Percentiles rank a stretch among this genome's conserved stretches.
These are phyloP conservation scores for Chorisops tibialis DNA, from an alignment of 2,888 invertebrate genomes.

Conservation along the genomic window DNA sequence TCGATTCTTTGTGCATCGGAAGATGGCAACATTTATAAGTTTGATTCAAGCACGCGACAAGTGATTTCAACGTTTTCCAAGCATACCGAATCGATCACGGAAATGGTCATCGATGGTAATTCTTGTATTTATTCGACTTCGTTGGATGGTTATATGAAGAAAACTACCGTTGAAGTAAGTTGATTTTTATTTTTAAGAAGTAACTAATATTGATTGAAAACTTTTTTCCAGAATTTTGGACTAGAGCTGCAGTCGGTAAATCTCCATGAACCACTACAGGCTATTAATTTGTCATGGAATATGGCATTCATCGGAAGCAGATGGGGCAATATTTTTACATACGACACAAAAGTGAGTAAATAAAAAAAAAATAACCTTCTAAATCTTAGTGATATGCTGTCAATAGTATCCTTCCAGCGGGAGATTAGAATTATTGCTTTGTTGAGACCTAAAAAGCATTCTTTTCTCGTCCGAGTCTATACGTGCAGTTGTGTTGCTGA, in stretches of 20 bases:
- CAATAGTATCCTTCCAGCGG: too few relatives aligned
- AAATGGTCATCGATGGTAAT: conserved; percentile 43
- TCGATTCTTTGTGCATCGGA: conserved; percentile 48
- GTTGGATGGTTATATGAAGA: conserved; percentile 48
- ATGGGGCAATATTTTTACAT: conserved; percentile 67
- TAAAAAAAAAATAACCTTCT: too few relatives aligned
- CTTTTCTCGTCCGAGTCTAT: too few relatives aligned
- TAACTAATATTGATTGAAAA: background rate
- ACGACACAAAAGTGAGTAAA: conserved; percentile 61
- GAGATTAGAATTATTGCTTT: too few relatives aligned
- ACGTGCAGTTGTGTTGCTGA: too few relatives aligned
- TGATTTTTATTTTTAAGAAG: background rate
- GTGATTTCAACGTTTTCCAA: conserved; percentile 45
- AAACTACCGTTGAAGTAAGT: conserved; percentile 46
- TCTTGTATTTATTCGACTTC: conserved; percentile 46
- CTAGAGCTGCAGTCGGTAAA: conserved; percentile 44
- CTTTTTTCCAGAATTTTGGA: conserved; percentile 45
- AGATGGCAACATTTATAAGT: conserved; percentile 49
- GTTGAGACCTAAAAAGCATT: too few relatives aligned
- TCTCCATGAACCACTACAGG: conserved; percentile 60
- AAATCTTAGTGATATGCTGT: too few relatives aligned
- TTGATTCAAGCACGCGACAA: conserved; percentile 41
- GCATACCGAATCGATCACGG: conserved; percentile 49
- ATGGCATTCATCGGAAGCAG: conserved; percentile 69
- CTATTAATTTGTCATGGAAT: conserved; percentile 72